Conservation (phyloP, 2,797 vertebrate genomes). For the Myripristis jacobus region DNA sequence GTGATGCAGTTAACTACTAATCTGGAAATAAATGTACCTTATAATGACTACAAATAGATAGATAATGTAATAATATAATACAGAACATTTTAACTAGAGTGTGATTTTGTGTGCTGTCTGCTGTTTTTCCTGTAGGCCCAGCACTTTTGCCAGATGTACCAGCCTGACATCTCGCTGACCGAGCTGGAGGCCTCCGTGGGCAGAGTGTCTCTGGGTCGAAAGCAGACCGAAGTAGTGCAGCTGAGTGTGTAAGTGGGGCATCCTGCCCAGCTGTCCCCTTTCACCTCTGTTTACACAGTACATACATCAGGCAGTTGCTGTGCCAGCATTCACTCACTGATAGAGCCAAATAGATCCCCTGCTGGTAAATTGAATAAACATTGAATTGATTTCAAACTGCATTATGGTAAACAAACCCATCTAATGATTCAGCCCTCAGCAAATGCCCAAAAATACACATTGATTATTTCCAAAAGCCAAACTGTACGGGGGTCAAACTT, state of each 20-base stretch:
- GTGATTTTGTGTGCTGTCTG: background rate
- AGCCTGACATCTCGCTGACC: slow-evolving; percentile 87
- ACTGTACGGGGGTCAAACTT: slow-evolving; percentile 12
- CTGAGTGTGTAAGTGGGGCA: slow-evolving; percentile 85
- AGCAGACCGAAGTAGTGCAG: slow-evolving; percentile 84
- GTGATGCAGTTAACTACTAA: no score
- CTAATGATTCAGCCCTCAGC: slow-evolving; percentile 46
- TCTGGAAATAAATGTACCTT: background rate
- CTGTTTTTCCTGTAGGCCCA: slow-evolving; percentile 83
- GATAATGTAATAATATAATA: background rate
- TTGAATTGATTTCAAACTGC: slow-evolving; percentile 68
- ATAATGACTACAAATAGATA: background rate
- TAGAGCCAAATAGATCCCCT: slow-evolving; percentile 33
- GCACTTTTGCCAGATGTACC: slow-evolving; percentile 93
- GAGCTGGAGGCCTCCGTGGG: slow-evolving; percentile 91
- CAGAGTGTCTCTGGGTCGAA: slow-evolving; percentile 85
- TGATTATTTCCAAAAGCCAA: slow-evolving; percentile 39
- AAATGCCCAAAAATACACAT: slow-evolving; percentile 56
- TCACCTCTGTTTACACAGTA: slow-evolving; percentile 42
- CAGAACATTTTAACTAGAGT: background rate
- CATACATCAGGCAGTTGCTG: slow-evolving; percentile 24
- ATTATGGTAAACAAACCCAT: slow-evolving; percentile 55
- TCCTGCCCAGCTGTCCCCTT: background rate
- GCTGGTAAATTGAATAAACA: slow-evolving; percentile 74
- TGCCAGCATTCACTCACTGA: slow-evolving; percentile 31